Evolutionary conservation across 2,888 invertebrate species (phyloP).

Genomic region (Pterostichus niger): DNA sequence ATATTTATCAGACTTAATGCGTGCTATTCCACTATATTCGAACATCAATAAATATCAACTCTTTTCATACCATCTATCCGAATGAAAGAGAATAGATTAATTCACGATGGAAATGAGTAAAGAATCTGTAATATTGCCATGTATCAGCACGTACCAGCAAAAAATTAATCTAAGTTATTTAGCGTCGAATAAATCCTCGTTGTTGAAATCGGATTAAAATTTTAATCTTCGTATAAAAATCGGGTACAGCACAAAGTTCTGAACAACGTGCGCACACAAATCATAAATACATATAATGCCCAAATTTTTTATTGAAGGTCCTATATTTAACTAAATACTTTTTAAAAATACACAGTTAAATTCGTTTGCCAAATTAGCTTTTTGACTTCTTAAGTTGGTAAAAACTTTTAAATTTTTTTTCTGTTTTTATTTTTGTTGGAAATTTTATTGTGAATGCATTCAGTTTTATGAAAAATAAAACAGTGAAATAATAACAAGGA

Average conservation of each 20-base stretch:
- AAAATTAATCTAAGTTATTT: constrained; percentile 23
- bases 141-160: constrained; percentile 38
- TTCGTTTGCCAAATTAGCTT: background rate
- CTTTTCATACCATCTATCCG: background rate
- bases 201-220: constrained; percentile 28
- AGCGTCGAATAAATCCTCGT: constrained; percentile 1
- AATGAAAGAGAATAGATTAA: constrained; percentile 28
- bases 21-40: background rate
- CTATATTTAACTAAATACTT: background rate
- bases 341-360: background rate
- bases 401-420: background rate
- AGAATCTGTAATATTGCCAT: constrained; percentile 26
- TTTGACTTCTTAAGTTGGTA: background rate
- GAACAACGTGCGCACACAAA: constrained; percentile 2
- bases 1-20: background rate
- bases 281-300: background rate
- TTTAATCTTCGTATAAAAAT: constrained; percentile 40
- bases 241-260: background rate
- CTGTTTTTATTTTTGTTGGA: background rate
- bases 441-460: background rate
- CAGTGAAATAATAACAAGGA: background rate
- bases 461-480: background rate
- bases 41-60: constrained; percentile 11
- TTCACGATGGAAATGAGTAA: constrained; percentile 21
- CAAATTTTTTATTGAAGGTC: background rate